Percentiles rank a stretch among this genome's conserved stretches.
Conservation (phyloP, 1,140 invertebrate genomes). For the Saccostrea glomerata region DNA sequence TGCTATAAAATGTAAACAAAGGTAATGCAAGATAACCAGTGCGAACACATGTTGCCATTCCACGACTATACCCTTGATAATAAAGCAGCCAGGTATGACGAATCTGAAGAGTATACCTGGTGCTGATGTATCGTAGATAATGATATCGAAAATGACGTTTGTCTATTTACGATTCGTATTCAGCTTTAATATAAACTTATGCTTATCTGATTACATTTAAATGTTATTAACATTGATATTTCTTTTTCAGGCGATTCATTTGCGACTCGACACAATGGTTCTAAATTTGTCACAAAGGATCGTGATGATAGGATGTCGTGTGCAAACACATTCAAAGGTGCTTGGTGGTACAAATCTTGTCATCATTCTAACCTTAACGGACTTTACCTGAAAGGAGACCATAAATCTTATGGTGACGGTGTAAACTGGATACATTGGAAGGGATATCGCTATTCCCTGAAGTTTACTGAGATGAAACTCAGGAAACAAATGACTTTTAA, state of each 20-base stretch:
- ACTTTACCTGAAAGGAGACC: conserved; percentile 1
- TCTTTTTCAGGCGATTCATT: not conserved
- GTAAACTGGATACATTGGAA: conserved; percentile 7
- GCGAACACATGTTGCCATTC: too few relatives aligned
- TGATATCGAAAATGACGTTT: too few relatives aligned
- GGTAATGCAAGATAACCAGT: too few relatives aligned
- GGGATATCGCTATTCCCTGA: conserved; percentile 13
- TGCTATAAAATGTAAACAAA: too few relatives aligned
- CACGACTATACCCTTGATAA: too few relatives aligned
- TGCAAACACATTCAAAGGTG: not conserved
- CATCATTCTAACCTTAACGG: conserved; percentile 23
- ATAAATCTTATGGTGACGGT: not conserved
- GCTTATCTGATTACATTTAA: too few relatives aligned
- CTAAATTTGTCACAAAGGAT: not conserved
- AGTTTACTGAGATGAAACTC: conserved; percentile 9
- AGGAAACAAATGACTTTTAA: not conserved
- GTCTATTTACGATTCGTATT: too few relatives aligned
- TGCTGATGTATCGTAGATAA: too few relatives aligned
- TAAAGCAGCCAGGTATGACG: too few relatives aligned
- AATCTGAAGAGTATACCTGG: too few relatives aligned
- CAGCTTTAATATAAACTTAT: too few relatives aligned
- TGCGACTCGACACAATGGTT: not conserved
- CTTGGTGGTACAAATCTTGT: conserved; percentile 19
- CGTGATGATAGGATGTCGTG: not conserved
- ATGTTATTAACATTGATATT: too few relatives aligned